Percentiles rank a stretch among this genome's conserved stretches.
Conservation (phyloP, 2,888 invertebrate species). For the Idaea aversata region DNA sequence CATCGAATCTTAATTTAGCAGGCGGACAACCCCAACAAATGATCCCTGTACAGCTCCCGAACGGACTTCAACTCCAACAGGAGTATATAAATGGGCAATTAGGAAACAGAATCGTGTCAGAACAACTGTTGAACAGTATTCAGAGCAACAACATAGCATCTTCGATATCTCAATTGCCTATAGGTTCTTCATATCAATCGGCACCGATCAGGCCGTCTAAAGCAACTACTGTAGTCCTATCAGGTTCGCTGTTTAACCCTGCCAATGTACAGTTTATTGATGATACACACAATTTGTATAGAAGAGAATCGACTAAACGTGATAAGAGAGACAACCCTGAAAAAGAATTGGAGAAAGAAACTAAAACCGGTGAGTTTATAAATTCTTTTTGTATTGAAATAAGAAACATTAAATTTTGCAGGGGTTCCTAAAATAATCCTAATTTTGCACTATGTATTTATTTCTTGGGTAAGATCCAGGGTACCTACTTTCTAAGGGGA, state of each 20-base stretch:
- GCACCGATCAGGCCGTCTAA: constrained; percentile 54
- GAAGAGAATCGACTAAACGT: constrained; percentile 65
- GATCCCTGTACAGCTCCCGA: constrained; percentile 66
- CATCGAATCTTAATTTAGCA: constrained; percentile 71
- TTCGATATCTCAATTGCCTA: constrained; percentile 35
- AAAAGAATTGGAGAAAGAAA: constrained; percentile 46
- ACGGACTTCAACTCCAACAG: constrained; percentile 76
- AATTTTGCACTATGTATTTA: too few relatives aligned
- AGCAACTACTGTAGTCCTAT: constrained; percentile 57
- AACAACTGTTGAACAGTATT: constrained; percentile 73
- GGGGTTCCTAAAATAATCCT: too few relatives aligned
- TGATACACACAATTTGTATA: constrained; percentile 76
- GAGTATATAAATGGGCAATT: constrained; percentile 84
- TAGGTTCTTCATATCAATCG: constrained; percentile 33
- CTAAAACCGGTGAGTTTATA: constrained; percentile 35
- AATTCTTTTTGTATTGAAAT: background rate
- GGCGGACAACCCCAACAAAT: constrained; percentile 52
- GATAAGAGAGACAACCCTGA: constrained; percentile 76
- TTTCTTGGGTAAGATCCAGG: too few relatives aligned
- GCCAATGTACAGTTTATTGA: constrained; percentile 84
- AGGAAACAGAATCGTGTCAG: constrained; percentile 77
- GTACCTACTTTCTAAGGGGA: too few relatives aligned
- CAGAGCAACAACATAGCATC: constrained; percentile 44
- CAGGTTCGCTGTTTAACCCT: constrained; percentile 75
- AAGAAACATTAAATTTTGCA: constrained; percentile 5